Evolutionary conservation across 2,888 invertebrate species (phyloP).

Genomic region (Abrostola triplasia): DNA sequence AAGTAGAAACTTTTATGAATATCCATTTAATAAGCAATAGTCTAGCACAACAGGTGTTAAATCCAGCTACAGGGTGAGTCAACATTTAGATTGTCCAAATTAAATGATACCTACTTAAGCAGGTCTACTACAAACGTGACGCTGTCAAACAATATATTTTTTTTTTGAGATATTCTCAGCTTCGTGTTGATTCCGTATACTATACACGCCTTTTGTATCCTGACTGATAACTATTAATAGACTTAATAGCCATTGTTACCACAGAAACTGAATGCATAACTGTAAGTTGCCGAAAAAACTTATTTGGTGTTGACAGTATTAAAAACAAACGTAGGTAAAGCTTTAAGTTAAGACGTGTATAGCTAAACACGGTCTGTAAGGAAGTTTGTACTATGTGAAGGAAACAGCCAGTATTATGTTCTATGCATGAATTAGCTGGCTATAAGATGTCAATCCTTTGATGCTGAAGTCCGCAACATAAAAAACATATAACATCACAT

Average conservation of each 20-base stretch:
- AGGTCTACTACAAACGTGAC: conserved; percentile 15
- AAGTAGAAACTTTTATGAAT: conserved; percentile 1
- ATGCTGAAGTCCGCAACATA: too few relatives aligned
- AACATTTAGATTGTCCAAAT: conserved; percentile 45
- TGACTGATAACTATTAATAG: neutral
- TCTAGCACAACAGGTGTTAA: conserved; percentile 23
- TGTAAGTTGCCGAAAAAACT: neutral
- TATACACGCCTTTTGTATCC: neutral
- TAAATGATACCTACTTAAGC: conserved; percentile 6
- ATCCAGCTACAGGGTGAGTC: conserved; percentile 40
- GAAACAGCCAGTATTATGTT: too few relatives aligned
- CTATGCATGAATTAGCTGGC: too few relatives aligned
- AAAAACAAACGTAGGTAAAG: too few relatives aligned
- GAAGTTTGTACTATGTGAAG: too few relatives aligned
- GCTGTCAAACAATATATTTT: conserved; percentile 16
- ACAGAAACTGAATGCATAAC: neutral
- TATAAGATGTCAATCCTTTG: too few relatives aligned
- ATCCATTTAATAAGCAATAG: neutral
- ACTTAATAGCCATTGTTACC: neutral
- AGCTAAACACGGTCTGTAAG: too few relatives aligned
- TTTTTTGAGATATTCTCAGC: conserved; percentile 28
- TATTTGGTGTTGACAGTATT: too few relatives aligned
- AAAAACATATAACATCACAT: too few relatives aligned
- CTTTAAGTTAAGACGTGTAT: too few relatives aligned
- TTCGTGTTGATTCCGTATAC: conserved; percentile 8